Conservation (phyloP, 2,113 vertebrate genomes). For the Anolis carolinensis region DNA sequence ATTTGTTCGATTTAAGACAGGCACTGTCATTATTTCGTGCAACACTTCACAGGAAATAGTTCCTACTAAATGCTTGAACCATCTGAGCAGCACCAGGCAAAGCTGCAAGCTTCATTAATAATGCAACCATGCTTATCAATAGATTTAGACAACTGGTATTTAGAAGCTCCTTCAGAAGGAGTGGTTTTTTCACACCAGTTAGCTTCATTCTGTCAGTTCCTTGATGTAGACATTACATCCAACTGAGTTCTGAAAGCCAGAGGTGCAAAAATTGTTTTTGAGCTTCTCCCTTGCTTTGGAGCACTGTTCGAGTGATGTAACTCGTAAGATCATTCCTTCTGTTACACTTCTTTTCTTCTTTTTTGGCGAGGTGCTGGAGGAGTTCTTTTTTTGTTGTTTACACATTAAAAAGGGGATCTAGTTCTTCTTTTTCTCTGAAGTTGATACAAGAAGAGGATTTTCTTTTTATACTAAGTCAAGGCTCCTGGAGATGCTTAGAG, state of each 20-base stretch:
- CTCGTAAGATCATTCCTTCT: constrained; percentile 53
- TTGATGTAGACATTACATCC: constrained; percentile 84
- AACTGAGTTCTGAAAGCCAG: constrained; percentile 76
- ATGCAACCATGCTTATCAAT: constrained; percentile 87
- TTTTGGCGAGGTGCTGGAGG: not conserved
- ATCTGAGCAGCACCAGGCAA: constrained; percentile 82
- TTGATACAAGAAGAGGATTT: not conserved
- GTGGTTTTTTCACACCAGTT: constrained; percentile 76
- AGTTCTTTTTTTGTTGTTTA: constrained; percentile 11
- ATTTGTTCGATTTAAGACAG: constrained; percentile 85
- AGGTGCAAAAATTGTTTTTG: constrained; percentile 72
- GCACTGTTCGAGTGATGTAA: constrained; percentile 51
- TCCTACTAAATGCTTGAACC: constrained; percentile 82
- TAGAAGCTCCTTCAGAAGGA: constrained; percentile 82
- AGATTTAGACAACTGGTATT: constrained; percentile 88
- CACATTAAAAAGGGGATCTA: constrained; percentile 33
- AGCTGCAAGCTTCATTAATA: constrained; percentile 85
- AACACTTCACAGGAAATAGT: constrained; percentile 79
- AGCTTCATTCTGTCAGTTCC: constrained; percentile 79
- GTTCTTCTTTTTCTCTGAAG: constrained; percentile 45
- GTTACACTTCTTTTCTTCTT: constrained; percentile 29
- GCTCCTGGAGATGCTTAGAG: not conserved
- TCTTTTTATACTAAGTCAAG: not conserved
- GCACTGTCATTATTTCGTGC: constrained; percentile 78
- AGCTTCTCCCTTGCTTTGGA: constrained; percentile 67